Evolutionary conservation across 2,113 vertebrate genomes (phyloP).

Genomic region (Bufo bufo): DNA sequence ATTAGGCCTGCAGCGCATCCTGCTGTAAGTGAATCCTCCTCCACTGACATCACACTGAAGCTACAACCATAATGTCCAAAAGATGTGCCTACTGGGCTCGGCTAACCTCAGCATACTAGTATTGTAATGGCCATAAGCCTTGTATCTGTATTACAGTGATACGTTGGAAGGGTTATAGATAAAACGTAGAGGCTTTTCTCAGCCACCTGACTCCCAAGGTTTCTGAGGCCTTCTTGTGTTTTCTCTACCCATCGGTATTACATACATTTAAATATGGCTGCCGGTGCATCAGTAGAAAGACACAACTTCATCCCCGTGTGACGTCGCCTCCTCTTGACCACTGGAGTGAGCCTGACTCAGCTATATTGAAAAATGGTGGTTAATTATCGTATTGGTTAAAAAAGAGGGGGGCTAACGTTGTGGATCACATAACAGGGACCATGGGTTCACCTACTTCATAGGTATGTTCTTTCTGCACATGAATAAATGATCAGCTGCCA

Average conservation of each 20-base stretch:
- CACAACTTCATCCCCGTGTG: conserved; percentile 46
- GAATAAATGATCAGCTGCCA: neutral
- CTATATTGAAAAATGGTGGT: conserved; percentile 38
- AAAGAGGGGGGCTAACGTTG: neutral
- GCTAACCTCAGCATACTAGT: neutral
- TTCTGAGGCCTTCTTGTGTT: neutral
- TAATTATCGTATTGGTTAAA: conserved; percentile 20
- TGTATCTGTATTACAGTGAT: neutral
- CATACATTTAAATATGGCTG: conserved; percentile 52
- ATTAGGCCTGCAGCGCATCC: conserved; percentile 7
- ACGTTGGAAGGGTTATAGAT: neutral
- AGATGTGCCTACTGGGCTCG: neutral
- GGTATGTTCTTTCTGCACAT: neutral
- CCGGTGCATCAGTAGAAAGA: conserved; percentile 23
- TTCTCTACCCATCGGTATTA: conserved; percentile 14
- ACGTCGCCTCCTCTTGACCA: conserved; percentile 48
- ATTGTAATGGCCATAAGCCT: neutral
- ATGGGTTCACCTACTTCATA: neutral
- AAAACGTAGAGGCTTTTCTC: neutral
- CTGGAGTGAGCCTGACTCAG: conserved; percentile 50
- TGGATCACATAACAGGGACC: neutral
- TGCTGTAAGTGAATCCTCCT: neutral
- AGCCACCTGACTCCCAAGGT: neutral
- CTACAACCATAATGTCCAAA: conserved; percentile 1
- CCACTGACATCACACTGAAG: conserved; percentile 19